Evolutionary conservation across 2,797 vertebrate genomes (phyloP), one percentile per base, ranked within the genome.

Genomic region (Sebastiscus tertius): DNA sequence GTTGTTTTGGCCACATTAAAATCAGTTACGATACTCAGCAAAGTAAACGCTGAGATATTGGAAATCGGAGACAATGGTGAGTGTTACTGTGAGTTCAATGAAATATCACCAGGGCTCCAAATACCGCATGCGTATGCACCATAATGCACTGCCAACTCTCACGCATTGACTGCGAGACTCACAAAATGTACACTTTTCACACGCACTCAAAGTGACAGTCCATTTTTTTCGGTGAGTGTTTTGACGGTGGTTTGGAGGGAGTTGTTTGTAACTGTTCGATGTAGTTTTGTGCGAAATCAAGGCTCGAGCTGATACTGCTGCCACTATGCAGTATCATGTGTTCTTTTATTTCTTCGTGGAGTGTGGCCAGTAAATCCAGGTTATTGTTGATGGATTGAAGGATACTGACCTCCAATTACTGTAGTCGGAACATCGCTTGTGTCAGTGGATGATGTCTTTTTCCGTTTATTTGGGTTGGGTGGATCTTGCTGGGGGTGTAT

Each of bases 261-360:
- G 1, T 20, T 49, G 46, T 49, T 49, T 49, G 18, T 20, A 49
- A 16, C 46, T 49, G 46, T 20, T 20, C 7, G 18, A 49, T 0
- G 46, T 20, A 20, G 46, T 49, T 20, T 0, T 49, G 46, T 18
- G 46, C 46, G 0, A 49, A 49, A 0, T 49, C 46, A 49, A 49
- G 18, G 1, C 7, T 46, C 0, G 42, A 46, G 0, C 42, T 6
- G 14, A 46, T n/a, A n/a, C n/a, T n/a, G n/a, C n/a, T n/a, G n/a
- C n/a, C n/a, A n/a, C n/a, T n/a, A n/a, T n/a, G n/a, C n/a, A n/a
- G n/a, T n/a, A n/a, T n/a, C n/a, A n/a, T n/a, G n/a, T n/a, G 42
- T 7, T 46, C 42, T 0, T 49, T 49, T 20, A 49, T 49, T 49
- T 49, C 16, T 20, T 49, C 7, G 42, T 49, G 0, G 42, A 8